Evolutionary conservation across 64 coral and sea anemone genomes (phyloP).

Genomic region (Acropora yongei): DNA sequence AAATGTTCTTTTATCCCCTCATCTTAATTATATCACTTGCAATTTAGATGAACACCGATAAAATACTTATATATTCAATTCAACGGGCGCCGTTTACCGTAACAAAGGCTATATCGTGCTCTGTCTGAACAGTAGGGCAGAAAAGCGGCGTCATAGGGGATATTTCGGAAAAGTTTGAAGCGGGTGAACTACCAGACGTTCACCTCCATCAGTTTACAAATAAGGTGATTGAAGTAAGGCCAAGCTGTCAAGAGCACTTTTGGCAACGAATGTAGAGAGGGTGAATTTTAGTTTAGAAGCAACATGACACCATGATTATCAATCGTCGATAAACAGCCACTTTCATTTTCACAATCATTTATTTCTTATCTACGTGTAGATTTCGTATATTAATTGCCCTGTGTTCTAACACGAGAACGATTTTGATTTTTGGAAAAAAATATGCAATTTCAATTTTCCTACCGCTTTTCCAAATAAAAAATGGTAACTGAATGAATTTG

Average conservation of each 20-base stretch:
- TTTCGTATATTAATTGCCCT: not conserved
- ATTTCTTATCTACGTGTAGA: not conserved
- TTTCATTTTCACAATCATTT: not conserved
- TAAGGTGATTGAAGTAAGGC: too few relatives aligned
- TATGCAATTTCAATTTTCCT: not conserved
- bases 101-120: not conserved
- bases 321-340: not conserved
- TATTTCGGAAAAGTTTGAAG: not conserved
- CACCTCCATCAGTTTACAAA: too few relatives aligned
- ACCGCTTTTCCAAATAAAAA: not conserved
- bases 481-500: not conserved
- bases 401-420: not conserved
- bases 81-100: not conserved
- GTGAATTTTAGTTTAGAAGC: not conserved
- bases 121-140: not conserved
- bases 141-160: slow-evolving; percentile 22
- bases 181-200: not conserved
- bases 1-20: not conserved
- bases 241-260: too few relatives aligned
- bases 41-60: not conserved
- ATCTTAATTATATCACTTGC: slow-evolving; percentile 6
- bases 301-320: not conserved
- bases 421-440: not conserved
- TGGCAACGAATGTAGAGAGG: too few relatives aligned
- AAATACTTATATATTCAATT: slow-evolving; percentile 46